Evolutionary conservation across 2,113 vertebrate species (phyloP), one percentile per base, ranked within the genome.

Genomic region (Vimba vimba): DNA sequence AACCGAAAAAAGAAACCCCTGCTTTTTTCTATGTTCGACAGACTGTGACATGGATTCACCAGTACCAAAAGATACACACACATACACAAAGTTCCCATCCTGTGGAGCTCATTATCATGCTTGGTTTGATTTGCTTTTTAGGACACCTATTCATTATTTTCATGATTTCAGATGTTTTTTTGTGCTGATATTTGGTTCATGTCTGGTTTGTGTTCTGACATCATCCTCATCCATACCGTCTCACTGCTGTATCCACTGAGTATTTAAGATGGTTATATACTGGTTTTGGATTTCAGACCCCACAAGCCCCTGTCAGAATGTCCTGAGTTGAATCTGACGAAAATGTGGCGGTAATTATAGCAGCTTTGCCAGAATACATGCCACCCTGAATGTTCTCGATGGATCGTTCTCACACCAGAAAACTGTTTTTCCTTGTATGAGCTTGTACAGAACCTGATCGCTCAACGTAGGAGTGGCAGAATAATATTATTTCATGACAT

Each of bases 401-500:
- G 12, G 7, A 59, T 55, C 75, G 11, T 85, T 86, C 66, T 64
- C 87, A 83, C 73, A 69, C 50, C 19, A 17, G 23, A 78, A 86
- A 81, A n/a, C 30, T 85, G 59, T 50, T 85, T 74, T 82, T 47
- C 13, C 69, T 25, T 50, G 25, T 77, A 55, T 52, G 64, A 82
- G 79, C 39, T 47, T 81, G 68, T 27, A 88, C 79, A 7, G 25
- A 64, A 81, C 69, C 79, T 83, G 79, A 88, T 57, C 62, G 21
- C 82, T 71, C 7, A 52, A 30, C 71, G 69, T 27, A 82, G 82
- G 88, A 85, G 83, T 87, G 88, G 73, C 47, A 60, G 50, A 89
- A 85, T 87, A 87, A 89, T 85, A 89, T 87, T 89, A 71, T 85
- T 85, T 78, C 62, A 89, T 87, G 85, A 82, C 88, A 87, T 89